A percentile compares a stretch with the other conserved stretches of the same genome.
These are phyloP conservation scores for Manis pentadactyla DNA, from an alignment of 2,797 vertebrate genomes.

Conservation along the genomic window DNA sequence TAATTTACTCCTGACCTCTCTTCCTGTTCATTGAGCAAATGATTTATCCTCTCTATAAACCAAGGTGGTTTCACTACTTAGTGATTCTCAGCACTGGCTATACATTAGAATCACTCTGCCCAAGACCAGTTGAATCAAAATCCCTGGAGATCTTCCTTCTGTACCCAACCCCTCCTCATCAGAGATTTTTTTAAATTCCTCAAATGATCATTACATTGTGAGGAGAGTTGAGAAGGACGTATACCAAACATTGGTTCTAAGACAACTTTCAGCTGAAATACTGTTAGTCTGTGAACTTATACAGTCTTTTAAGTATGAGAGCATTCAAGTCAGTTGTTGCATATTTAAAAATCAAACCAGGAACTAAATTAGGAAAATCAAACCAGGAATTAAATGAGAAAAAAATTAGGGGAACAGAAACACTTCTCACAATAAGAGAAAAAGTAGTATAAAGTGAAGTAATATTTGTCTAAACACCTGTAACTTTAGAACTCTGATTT, in stretches of 20 bases:
- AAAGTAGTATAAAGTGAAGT: background rate
- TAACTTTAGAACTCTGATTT: background rate
- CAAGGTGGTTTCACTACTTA: background rate
- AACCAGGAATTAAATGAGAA: constrained; percentile 13
- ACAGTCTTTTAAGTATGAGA: constrained; percentile 1
- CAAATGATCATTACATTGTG: background rate
- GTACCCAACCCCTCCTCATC: too few relatives aligned
- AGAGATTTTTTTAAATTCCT: background rate
- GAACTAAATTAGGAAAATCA: background rate
- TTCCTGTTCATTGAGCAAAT: background rate
- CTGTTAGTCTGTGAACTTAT: background rate
- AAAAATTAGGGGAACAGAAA: background rate
- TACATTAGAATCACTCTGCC: background rate
- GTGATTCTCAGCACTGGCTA: background rate
- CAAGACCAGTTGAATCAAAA: background rate
- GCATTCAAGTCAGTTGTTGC: background rate
- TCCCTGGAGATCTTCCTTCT: background rate
- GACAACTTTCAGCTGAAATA: constrained; percentile 1
- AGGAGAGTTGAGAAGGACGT: background rate
- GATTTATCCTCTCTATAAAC: constrained; percentile 2
- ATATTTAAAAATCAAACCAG: background rate
- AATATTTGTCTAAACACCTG: constrained; percentile 9
- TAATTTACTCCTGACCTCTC: background rate
- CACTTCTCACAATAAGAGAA: background rate
- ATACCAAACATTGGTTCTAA: background rate